These are phyloP conservation scores for Acrossocheilus fasciatus DNA, from an alignment of 2,797 vertebrate genomes.

Conservation along the genomic window DNA sequence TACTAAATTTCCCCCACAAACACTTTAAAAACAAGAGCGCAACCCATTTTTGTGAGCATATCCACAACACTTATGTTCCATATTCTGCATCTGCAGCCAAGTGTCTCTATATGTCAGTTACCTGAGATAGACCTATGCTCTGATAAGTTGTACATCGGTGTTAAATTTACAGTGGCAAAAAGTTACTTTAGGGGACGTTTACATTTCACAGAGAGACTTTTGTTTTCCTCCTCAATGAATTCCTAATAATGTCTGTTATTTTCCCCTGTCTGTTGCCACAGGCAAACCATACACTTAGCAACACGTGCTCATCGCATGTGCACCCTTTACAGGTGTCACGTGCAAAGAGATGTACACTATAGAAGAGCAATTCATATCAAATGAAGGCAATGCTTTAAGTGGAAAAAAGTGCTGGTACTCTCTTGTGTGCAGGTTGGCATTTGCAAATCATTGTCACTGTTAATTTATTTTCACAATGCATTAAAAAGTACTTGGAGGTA, in stretches of 20 bases:
- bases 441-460: not conserved
- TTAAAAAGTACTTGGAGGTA: not conserved
- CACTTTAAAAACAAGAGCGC: no score
- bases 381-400: no score
- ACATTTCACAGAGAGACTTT: not conserved
- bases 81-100: no score
- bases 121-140: no score
- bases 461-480: not conserved
- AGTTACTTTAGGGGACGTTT: not conserved
- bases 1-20: not conserved
- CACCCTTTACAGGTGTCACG: not conserved
- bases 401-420: not conserved
- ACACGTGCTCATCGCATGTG: not conserved
- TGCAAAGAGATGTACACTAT: no score
- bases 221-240: not conserved
- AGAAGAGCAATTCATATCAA: no score
- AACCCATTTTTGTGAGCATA: not conserved
- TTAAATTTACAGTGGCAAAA: no score
- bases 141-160: no score
- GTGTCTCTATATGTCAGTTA: no score
- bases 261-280: not conserved
- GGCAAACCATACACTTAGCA: not conserved
- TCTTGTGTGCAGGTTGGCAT: not conserved
- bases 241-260: not conserved
- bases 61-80: no score